phyloP scores from a whole-genome alignment of 2,797 vertebrate species.

The Diplodus puntazzo region DNA sequence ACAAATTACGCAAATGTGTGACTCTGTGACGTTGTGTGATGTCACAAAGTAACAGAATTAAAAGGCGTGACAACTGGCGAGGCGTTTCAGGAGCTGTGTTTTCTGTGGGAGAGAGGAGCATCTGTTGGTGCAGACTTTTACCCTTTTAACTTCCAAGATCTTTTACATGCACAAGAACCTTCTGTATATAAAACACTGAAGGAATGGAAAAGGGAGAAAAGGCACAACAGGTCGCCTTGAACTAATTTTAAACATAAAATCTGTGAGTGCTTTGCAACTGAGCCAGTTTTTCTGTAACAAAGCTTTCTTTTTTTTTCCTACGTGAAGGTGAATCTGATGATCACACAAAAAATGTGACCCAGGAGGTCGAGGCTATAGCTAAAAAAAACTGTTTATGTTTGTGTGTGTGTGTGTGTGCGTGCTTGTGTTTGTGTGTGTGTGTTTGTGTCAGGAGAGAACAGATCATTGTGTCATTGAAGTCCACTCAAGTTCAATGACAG shows the following conservation, averaged over 20 bases:
- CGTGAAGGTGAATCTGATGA: conserved; percentile 25
- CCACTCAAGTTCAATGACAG: conserved; percentile 69
- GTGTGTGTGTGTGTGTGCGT: conserved; percentile 8
- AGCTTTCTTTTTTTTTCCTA: neutral
- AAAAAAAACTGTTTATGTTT: conserved; percentile 5
- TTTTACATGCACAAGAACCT: too few relatives aligned
- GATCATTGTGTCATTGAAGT: conserved; percentile 71
- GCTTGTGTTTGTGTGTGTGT: neutral
- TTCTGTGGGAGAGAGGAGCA: too few relatives aligned
- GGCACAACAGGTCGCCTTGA: too few relatives aligned
- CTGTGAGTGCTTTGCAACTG: neutral
- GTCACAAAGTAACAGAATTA: too few relatives aligned
- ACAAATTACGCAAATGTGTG: too few relatives aligned
- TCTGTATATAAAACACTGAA: too few relatives aligned
- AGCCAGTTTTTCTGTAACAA: neutral
- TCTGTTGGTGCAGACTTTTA: too few relatives aligned
- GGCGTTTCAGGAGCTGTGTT: too few relatives aligned
- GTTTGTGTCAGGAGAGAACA: conserved; percentile 34
- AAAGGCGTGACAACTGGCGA: too few relatives aligned
- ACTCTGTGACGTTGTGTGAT: too few relatives aligned
- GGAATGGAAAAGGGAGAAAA: too few relatives aligned
- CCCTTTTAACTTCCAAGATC: too few relatives aligned
- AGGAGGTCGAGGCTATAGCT: conserved; percentile 20
- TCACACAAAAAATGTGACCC: conserved; percentile 21
- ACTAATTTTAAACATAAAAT: neutral